phyloP scores from a whole-genome alignment of 2,113 vertebrate genomes.

The Physeter macrocephalus region DNA sequence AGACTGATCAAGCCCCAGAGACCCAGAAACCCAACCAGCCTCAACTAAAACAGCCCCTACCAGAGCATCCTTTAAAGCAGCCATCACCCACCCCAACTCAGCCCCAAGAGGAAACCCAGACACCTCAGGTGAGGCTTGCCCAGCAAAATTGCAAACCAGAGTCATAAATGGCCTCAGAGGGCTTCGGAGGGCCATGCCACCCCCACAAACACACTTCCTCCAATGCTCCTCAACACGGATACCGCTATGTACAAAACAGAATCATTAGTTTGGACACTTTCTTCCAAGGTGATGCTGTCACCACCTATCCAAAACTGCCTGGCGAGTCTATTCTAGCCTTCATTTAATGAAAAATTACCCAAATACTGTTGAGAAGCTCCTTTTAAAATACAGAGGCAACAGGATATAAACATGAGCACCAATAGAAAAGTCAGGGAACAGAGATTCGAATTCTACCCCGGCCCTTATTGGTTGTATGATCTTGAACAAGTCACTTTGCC shows the following conservation, averaged over 20 bases:
- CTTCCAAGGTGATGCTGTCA: not conserved
- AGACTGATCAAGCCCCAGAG: slow-evolving; percentile 39
- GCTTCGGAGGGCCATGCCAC: not conserved
- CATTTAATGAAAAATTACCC: not conserved
- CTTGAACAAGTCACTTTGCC: not conserved
- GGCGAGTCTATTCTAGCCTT: not conserved
- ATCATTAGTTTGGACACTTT: not conserved
- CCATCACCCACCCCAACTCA: slow-evolving; percentile 19
- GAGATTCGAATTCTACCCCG: not conserved
- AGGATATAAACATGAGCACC: not conserved
- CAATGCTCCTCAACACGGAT: not conserved
- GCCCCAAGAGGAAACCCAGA: slow-evolving; percentile 21
- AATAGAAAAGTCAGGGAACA: not conserved
- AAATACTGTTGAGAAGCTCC: not conserved
- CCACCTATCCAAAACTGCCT: not conserved
- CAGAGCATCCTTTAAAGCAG: slow-evolving; percentile 42
- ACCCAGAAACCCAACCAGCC: slow-evolving; percentile 35
- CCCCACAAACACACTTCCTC: not conserved
- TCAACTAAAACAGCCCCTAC: not conserved
- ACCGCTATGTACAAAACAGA: not conserved
- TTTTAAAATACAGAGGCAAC: slow-evolving; percentile 12
- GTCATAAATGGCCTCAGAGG: not conserved
- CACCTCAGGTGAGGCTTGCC: slow-evolving; percentile 48
- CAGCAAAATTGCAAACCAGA: not conserved
- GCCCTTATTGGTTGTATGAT: not conserved